phyloP scores from a whole-genome alignment of 2,797 vertebrate genomes.

The Coracias cyanogaster region DNA sequence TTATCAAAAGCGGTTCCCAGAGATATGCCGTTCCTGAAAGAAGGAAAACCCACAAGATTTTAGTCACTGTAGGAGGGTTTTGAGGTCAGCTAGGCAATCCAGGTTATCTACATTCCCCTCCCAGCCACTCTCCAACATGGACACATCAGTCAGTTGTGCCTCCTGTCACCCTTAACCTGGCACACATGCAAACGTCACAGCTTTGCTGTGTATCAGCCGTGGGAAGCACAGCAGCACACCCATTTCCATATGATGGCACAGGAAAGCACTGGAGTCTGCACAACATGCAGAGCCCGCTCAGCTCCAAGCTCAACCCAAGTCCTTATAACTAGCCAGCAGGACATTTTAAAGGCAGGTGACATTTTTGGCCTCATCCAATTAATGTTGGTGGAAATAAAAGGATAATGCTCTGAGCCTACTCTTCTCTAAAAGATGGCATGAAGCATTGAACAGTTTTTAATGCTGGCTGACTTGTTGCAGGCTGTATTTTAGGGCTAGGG shows the following conservation, averaged over 20 bases:
- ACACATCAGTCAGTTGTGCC: background rate
- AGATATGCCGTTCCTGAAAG: conserved; percentile 91
- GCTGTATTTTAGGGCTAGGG: background rate
- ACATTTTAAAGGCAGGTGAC: background rate
- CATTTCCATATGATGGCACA: rapidly evolving
- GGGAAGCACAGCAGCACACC: background rate
- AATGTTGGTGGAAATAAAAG: background rate
- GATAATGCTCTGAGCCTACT: background rate
- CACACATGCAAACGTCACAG: background rate
- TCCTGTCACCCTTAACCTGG: background rate
- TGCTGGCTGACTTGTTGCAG: background rate
- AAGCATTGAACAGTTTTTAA: background rate
- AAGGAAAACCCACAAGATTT: background rate
- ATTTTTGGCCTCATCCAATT: background rate
- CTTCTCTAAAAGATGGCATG: background rate
- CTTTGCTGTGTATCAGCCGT: background rate
- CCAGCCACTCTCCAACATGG: background rate
- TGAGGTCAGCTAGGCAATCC: background rate
- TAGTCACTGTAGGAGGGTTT: background rate
- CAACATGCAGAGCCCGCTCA: background rate
- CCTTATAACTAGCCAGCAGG: background rate
- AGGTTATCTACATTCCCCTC: background rate
- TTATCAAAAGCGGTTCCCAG: conserved; percentile 92
- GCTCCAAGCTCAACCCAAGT: background rate
- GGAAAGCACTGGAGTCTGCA: background rate